Conservation (phyloP, 2,797 vertebrate species). For the Gymnocypris eckloni region DNA sequence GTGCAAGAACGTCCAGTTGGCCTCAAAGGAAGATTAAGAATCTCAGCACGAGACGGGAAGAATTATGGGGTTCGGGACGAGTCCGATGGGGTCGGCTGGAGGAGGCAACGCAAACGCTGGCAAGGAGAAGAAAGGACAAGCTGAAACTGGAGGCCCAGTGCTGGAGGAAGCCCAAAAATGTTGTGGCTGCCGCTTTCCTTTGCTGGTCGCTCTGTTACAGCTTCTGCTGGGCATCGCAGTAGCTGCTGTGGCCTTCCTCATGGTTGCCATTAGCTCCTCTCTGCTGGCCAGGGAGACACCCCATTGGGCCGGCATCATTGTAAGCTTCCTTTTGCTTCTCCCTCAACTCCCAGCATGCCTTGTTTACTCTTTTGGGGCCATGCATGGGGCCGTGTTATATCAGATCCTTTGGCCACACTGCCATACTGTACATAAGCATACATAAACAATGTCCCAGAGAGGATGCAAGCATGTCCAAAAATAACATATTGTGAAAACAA, state of each 20-base stretch:
- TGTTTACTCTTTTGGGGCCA: slow-evolving; percentile 44
- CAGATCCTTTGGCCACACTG: slow-evolving; percentile 14
- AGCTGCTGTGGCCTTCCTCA: slow-evolving; percentile 90
- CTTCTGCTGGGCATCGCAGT: slow-evolving; percentile 88
- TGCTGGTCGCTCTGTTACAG: slow-evolving; percentile 90
- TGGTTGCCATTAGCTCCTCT: slow-evolving; percentile 88
- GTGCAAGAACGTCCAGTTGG: slow-evolving; percentile 43
- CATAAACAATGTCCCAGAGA: not conserved
- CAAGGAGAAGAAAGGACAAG: slow-evolving; percentile 57
- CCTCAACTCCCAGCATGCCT: slow-evolving; percentile 60
- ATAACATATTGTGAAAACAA: not conserved
- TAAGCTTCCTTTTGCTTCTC: slow-evolving; percentile 79
- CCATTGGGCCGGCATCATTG: slow-evolving; percentile 97
- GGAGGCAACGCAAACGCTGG: slow-evolving; percentile 61
- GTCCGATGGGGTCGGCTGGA: slow-evolving; percentile 61
- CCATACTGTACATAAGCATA: slow-evolving; percentile 29
- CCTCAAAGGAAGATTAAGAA: slow-evolving; percentile 40
- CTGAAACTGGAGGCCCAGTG: slow-evolving; percentile 66
- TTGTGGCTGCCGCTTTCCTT: slow-evolving; percentile 92
- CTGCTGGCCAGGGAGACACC: slow-evolving; percentile 93
- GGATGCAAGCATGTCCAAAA: slow-evolving; percentile 10
- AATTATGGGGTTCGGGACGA: slow-evolving; percentile 62
- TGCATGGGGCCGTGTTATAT: slow-evolving; percentile 56
- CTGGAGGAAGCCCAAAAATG: slow-evolving; percentile 81
- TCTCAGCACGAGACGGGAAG: slow-evolving; percentile 36